phyloP scores from a whole-genome alignment of 2,113 vertebrate genomes.

The Sprattus sprattus region DNA sequence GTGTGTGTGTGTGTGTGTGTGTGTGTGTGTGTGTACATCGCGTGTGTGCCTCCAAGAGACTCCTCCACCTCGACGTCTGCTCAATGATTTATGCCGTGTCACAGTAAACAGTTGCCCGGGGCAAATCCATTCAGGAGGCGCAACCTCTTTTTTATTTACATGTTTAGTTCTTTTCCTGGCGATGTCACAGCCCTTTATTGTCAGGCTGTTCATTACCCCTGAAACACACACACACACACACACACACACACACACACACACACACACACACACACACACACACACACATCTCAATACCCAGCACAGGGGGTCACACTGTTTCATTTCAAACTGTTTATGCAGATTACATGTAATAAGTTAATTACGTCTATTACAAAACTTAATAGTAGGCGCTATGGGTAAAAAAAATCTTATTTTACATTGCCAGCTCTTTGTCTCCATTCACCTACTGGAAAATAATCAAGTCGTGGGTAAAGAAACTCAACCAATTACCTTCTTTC shows the following conservation, averaged over 20 bases:
- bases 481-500: constrained; percentile 48
- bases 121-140: constrained; percentile 20
- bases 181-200: constrained; percentile 33
- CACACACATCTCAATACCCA: background rate
- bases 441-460: constrained; percentile 61
- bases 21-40: background rate
- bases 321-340: constrained; percentile 24
- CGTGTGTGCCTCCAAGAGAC: background rate
- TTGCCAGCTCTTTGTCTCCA: constrained; percentile 48
- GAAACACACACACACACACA: constrained; percentile 6
- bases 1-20: background rate
- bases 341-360: constrained; percentile 43
- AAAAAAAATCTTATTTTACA: constrained; percentile 46
- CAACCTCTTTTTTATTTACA: constrained; percentile 22
- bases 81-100: constrained; percentile 28
- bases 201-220: constrained; percentile 16
- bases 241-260: constrained; percentile 17
- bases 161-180: background rate
- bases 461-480: constrained; percentile 48
- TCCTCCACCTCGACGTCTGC: constrained; percentile 18
- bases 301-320: background rate
- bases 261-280: constrained; percentile 12
- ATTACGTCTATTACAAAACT: constrained; percentile 55
- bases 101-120: constrained; percentile 35
- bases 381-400: constrained; percentile 43